phyloP scores from a whole-genome alignment of 2,113 vertebrate genomes.

The Callithrix jacchus region DNA sequence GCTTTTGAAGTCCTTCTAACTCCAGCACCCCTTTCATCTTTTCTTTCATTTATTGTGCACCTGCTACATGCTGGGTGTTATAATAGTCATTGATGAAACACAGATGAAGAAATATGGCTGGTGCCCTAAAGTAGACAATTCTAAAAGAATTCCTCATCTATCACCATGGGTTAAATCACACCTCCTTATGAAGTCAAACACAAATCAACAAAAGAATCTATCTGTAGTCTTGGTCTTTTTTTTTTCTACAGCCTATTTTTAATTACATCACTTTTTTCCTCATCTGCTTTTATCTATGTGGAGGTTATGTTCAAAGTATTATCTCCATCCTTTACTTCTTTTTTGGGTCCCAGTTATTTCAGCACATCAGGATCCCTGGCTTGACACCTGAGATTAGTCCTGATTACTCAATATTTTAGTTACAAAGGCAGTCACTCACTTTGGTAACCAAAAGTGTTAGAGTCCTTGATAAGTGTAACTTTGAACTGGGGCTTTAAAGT shows the following conservation, averaged over 20 bases:
- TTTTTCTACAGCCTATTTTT: not conserved
- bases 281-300: not conserved
- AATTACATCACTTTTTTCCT: not conserved
- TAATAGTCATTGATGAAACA: not conserved
- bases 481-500: not conserved
- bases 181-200: not conserved
- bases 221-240: not conserved
- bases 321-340: not conserved
- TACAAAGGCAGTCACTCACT: not conserved
- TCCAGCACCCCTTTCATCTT: not conserved
- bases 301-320: not conserved
- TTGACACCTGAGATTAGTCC: not conserved
- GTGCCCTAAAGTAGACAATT: not conserved
- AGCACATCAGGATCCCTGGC: not conserved
- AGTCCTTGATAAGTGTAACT: not conserved
- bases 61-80: not conserved
- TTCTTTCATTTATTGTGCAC: not conserved
- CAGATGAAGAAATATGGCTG: not conserved
- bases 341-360: not conserved
- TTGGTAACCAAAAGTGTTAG: not conserved
- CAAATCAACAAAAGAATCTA: not conserved
- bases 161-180: not conserved
- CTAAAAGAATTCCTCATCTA: not conserved
- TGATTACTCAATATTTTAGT: not conserved
- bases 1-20: not conserved